Percentiles rank a stretch among this genome's conserved stretches.
phyloP scores from a whole-genome alignment of 92 coral and sea anemone genomes.

The Parazoanthus atlanticus region DNA sequence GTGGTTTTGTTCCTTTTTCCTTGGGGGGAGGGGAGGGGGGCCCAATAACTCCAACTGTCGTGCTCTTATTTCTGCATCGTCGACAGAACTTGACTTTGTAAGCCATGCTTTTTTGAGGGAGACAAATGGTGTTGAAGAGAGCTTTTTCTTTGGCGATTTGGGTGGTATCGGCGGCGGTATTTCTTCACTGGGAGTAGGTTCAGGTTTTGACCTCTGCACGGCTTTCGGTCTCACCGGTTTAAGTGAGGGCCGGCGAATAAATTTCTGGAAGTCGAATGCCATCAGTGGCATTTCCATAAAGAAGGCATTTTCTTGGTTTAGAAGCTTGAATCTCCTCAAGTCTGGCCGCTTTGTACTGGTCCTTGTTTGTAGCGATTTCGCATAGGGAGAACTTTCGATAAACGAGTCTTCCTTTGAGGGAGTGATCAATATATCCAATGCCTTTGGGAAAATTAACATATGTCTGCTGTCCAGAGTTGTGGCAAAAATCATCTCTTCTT shows the following conservation, averaged over 20 bases:
- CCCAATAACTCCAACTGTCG: slow-evolving; percentile 23
- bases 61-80: slow-evolving; percentile 1
- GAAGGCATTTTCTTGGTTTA: slow-evolving; percentile 42
- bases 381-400: slow-evolving; percentile 33
- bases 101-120: slow-evolving; percentile 28
- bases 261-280: slow-evolving; percentile 43
- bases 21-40: slow-evolving; percentile 41
- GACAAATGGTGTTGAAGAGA: slow-evolving; percentile 12
- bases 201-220: slow-evolving; percentile 15
- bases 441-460: slow-evolving; percentile 29
- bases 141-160: slow-evolving; percentile 36
- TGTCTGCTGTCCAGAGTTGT: slow-evolving; percentile 32
- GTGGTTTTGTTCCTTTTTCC: slow-evolving; percentile 6
- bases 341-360: slow-evolving; percentile 34
- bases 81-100: not conserved
- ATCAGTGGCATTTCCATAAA: slow-evolving; percentile 34
- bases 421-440: slow-evolving; percentile 39
- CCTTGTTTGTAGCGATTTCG: slow-evolving; percentile 15
- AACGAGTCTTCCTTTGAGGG: slow-evolving; percentile 29
- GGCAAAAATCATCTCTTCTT: slow-evolving; percentile 40
- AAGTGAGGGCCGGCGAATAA: slow-evolving; percentile 33
- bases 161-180: slow-evolving; percentile 40
- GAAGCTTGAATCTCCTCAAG: slow-evolving; percentile 31
- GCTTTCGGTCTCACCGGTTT: slow-evolving; percentile 13
- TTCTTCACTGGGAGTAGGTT: not conserved